phyloP scores from a whole-genome alignment of 2,113 vertebrate species.

The Oryctolagus cuniculus region mOryCun1.1 NC_091432.1:210557001-210557500 shows the following conservation, averaged over 20 bases:
- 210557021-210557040: conserved; percentile 37
- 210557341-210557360: conserved; percentile 48
- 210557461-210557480: neutral
- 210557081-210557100: conserved; percentile 68
- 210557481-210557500: neutral
- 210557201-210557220: conserved; percentile 67
- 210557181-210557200: conserved; percentile 67
- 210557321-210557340: conserved; percentile 45
- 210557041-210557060: neutral
- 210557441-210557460: neutral
- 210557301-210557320: conserved; percentile 53
- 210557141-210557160: conserved; percentile 69
- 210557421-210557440: neutral
- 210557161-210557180: conserved; percentile 62
- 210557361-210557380: conserved; percentile 16
- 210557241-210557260: conserved; percentile 65
- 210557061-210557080: conserved; percentile 50
- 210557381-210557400: neutral
- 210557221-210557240: conserved; percentile 66
- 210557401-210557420: conserved; percentile 14
- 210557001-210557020: conserved; percentile 5
- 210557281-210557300: conserved; percentile 56
- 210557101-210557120: conserved; percentile 60
- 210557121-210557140: conserved; percentile 59
- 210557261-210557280: conserved; percentile 62